Evolutionary conservation across 2,888 invertebrate genomes (phyloP).

Genomic region (Cheilosia pagana): DNA sequence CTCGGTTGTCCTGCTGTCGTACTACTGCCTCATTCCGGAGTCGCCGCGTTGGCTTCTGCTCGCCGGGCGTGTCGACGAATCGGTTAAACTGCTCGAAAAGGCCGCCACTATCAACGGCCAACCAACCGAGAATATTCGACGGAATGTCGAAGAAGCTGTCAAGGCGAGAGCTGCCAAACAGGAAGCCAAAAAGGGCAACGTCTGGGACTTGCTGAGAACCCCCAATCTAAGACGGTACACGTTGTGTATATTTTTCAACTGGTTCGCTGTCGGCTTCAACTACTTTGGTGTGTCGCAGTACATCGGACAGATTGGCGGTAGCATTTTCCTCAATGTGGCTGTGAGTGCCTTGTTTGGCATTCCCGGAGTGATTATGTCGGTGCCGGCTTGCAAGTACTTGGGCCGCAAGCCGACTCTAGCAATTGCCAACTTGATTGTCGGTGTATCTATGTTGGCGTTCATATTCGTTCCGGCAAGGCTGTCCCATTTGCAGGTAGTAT

Average conservation of each 20-base stretch:
- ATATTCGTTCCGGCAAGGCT: slow-evolving; percentile 84
- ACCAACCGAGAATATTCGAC: slow-evolving; percentile 83
- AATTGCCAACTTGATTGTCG: slow-evolving; percentile 86
- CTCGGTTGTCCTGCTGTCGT: slow-evolving; percentile 85
- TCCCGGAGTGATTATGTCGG: slow-evolving; percentile 85
- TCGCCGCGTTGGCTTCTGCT: slow-evolving; percentile 90
- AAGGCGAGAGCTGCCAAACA: slow-evolving; percentile 75
- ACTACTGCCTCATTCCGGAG: slow-evolving; percentile 89
- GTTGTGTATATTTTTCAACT: slow-evolving; percentile 83
- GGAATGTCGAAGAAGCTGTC: slow-evolving; percentile 84
- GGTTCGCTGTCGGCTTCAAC: slow-evolving; percentile 88
- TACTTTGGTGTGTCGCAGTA: slow-evolving; percentile 95
- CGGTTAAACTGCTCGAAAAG: slow-evolving; percentile 85
- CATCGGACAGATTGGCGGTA: slow-evolving; percentile 90
- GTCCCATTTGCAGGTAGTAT: slow-evolving; percentile 55
- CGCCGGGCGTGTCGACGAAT: slow-evolving; percentile 86
- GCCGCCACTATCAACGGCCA: slow-evolving; percentile 85
- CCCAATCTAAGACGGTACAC: slow-evolving; percentile 87
- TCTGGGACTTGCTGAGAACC: slow-evolving; percentile 87
- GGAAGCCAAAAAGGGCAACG: slow-evolving; percentile 81
- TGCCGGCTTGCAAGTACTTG: slow-evolving; percentile 85
- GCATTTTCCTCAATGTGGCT: slow-evolving; percentile 92
- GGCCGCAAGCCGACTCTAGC: slow-evolving; percentile 89
- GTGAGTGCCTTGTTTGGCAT: slow-evolving; percentile 88
- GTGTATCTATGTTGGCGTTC: slow-evolving; percentile 87